Evolutionary conservation across 2,797 vertebrate species (phyloP).

Genomic region (Passerculus sandwichensis): DNA sequence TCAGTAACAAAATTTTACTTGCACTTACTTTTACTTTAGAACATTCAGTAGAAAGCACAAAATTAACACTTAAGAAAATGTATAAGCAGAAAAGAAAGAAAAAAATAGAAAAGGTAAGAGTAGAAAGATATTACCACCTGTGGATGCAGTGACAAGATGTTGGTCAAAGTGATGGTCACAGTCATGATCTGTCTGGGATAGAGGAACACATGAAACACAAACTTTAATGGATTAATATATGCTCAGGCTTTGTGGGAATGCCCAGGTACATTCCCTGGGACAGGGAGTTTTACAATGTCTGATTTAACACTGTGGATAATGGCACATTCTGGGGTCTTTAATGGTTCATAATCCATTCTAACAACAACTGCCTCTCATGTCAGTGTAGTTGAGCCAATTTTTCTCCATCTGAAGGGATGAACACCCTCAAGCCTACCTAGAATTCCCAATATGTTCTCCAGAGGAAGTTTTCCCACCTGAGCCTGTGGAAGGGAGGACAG

Average conservation of each 20-base stretch:
- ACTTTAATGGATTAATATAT: neutral
- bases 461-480: neutral
- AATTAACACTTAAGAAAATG: neutral
- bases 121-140: neutral
- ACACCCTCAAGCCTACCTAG: neutral
- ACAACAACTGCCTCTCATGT: neutral
- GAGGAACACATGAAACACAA: neutral
- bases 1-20: neutral
- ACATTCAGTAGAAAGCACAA: neutral
- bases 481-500: neutral
- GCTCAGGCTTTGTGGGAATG: neutral
- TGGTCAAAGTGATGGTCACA: neutral
- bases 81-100: neutral
- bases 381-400: neutral
- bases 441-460: rapidly evolving
- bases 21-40: neutral
- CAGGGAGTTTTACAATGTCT: neutral
- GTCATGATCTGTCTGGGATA: neutral
- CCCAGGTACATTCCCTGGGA: neutral
- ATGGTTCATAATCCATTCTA: neutral
- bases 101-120: neutral
- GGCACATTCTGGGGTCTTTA: neutral
- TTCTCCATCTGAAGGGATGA: neutral
- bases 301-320: neutral
- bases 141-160: neutral